These are phyloP conservation scores for Archaeoteleia sp. DNA, from an alignment of 2,888 invertebrate genomes.

Conservation along the genomic window DNA sequence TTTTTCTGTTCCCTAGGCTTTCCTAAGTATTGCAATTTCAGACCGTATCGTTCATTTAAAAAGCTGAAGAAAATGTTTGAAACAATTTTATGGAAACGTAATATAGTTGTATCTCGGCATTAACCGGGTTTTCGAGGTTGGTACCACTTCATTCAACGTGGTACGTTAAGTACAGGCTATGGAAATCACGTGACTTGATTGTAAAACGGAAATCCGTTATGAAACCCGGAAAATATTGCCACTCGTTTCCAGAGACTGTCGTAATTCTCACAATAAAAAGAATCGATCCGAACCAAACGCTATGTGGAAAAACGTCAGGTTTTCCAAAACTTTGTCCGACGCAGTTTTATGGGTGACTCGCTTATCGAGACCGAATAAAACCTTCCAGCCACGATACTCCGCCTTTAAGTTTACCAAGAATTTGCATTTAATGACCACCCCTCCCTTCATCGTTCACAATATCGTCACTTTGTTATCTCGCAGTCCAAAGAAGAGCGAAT, in stretches of 20 bases:
- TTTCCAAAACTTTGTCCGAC: constrained; percentile 33
- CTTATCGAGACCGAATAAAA: constrained; percentile 36
- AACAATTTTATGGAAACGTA: constrained; percentile 33
- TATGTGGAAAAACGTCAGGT: constrained; percentile 27
- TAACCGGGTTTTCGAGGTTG: constrained; percentile 41
- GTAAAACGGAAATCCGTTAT: constrained; percentile 51
- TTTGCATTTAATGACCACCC: constrained; percentile 45
- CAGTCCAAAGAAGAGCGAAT: constrained; percentile 14
- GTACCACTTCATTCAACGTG: constrained; percentile 43
- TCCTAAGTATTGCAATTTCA: too few species aligned
- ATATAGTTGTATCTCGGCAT: constrained; percentile 43
- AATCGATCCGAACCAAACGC: constrained; percentile 24
- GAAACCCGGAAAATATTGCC: constrained; percentile 49
- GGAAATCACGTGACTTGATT: constrained; percentile 49
- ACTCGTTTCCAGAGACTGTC: constrained; percentile 33
- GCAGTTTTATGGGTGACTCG: constrained; percentile 37
- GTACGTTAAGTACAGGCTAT: constrained; percentile 36
- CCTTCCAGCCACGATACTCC: constrained; percentile 17
- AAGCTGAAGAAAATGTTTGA: constrained; percentile 39
- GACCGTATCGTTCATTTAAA: too few species aligned
- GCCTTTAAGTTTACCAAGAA: constrained; percentile 27
- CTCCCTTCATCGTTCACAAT: constrained; percentile 17
- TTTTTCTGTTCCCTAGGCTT: too few species aligned
- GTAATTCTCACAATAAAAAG: constrained; percentile 40
- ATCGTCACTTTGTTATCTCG: constrained; percentile 34